Conservation (phyloP, 2,113 vertebrate genomes). For the Fulica atra region DNA sequence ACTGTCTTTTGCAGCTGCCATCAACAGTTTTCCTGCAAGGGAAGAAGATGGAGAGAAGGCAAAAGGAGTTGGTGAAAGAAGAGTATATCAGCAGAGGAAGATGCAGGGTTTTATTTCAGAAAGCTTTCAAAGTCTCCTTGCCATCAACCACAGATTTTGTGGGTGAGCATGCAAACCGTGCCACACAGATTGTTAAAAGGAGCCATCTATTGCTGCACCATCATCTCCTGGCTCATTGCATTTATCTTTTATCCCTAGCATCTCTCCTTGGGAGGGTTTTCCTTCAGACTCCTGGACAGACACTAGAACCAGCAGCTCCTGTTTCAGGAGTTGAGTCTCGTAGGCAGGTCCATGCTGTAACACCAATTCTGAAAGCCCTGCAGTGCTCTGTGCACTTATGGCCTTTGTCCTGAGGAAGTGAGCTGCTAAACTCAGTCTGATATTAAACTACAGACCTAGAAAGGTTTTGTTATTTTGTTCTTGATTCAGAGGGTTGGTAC, state of each 20-base stretch:
- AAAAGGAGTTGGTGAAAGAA: not conserved
- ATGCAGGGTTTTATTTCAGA: not conserved
- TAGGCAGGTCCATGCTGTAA: not conserved
- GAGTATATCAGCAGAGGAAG: not conserved
- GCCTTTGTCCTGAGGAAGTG: not conserved
- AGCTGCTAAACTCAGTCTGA: not conserved
- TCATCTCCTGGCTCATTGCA: not conserved
- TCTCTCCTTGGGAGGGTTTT: not conserved
- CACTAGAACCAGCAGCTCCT: not conserved
- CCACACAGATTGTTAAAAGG: not conserved
- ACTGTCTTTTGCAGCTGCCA: not conserved
- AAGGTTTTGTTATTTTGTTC: not conserved
- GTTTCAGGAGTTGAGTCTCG: fast-evolving
- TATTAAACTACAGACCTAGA: not conserved
- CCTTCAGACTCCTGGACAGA: not conserved
- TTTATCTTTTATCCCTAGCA: not conserved
- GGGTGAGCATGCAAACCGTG: not conserved
- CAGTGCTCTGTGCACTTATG: not conserved
- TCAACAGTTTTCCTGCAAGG: not conserved
- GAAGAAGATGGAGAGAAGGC: not conserved
- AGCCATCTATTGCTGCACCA: not conserved
- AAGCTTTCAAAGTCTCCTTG: not conserved
- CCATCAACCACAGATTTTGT: not conserved
- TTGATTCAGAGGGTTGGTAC: not conserved
- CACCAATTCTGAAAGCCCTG: not conserved